These are phyloP conservation scores for Oreortyx pictus DNA, from an alignment of 2,797 vertebrate species.

Conservation along the genomic window DNA sequence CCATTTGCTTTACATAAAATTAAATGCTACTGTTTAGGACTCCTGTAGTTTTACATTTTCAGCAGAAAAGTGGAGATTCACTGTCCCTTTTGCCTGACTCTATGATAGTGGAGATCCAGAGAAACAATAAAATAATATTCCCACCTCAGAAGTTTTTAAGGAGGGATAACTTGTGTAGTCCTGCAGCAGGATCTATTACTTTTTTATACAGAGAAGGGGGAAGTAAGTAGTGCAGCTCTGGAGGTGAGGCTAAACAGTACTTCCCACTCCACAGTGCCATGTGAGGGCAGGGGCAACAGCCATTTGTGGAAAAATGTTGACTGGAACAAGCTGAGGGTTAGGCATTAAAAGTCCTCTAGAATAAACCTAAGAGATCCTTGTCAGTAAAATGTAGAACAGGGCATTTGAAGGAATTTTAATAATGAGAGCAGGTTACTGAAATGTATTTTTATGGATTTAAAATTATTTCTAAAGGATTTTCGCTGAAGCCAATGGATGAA, in stretches of 20 bases:
- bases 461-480: background rate
- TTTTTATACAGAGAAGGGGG: background rate
- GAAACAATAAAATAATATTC: background rate
- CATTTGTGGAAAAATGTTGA: background rate
- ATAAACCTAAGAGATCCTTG: background rate
- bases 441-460: background rate
- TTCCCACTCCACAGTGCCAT: rapidly evolving
- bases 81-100: background rate
- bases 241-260: background rate
- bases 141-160: background rate
- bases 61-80: background rate
- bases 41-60: background rate
- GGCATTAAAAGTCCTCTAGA: background rate
- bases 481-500: background rate
- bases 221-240: background rate
- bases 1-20: background rate
- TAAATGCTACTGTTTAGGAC: background rate
- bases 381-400: background rate
- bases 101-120: background rate
- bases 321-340: background rate
- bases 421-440: background rate
- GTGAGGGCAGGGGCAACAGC: background rate
- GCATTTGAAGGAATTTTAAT: background rate
- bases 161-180: background rate
- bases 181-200: background rate